These are phyloP conservation scores for Labeo rohita DNA, from an alignment of 2,113 vertebrate species.

Conservation along the genomic window DNA sequence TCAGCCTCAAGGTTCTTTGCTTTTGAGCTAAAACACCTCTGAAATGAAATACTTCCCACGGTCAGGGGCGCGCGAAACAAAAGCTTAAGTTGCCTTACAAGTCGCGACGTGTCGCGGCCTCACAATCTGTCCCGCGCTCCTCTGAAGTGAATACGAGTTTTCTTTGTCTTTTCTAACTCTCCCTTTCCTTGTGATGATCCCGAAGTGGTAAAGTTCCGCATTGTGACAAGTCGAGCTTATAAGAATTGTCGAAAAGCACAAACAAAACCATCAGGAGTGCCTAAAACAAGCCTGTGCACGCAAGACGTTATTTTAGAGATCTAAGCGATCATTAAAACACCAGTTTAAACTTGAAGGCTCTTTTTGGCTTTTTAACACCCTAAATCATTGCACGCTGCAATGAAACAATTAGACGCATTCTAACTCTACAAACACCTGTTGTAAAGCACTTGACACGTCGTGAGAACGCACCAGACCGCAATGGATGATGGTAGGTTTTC, in stretches of 20 bases:
- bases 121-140: slow-evolving; percentile 57
- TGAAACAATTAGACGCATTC: slow-evolving; percentile 12
- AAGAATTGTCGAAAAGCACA: slow-evolving; percentile 49
- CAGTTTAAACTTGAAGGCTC: slow-evolving; percentile 45
- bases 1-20: slow-evolving; percentile 54
- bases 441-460: neutral
- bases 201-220: slow-evolving; percentile 61
- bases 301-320: slow-evolving; percentile 36
- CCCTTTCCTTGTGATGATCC: slow-evolving; percentile 48
- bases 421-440: slow-evolving; percentile 22
- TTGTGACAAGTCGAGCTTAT: slow-evolving; percentile 56
- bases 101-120: slow-evolving; percentile 65
- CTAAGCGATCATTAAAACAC: slow-evolving; percentile 14
- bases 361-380: slow-evolving; percentile 18
- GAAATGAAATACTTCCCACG: slow-evolving; percentile 70
- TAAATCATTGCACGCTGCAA: slow-evolving; percentile 1
- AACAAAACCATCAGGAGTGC: slow-evolving; percentile 43
- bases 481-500: neutral
- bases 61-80: slow-evolving; percentile 65
- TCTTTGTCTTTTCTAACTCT: slow-evolving; percentile 58
- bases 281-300: slow-evolving; percentile 46
- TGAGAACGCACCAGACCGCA: neutral
- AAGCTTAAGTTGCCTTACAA: slow-evolving; percentile 71
- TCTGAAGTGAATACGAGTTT: slow-evolving; percentile 60
- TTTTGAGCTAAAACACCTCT: slow-evolving; percentile 53